Evolutionary conservation across 2,888 invertebrate species (phyloP), one percentile per base, ranked within the genome.

Genomic region (Steromphala cineraria): DNA sequence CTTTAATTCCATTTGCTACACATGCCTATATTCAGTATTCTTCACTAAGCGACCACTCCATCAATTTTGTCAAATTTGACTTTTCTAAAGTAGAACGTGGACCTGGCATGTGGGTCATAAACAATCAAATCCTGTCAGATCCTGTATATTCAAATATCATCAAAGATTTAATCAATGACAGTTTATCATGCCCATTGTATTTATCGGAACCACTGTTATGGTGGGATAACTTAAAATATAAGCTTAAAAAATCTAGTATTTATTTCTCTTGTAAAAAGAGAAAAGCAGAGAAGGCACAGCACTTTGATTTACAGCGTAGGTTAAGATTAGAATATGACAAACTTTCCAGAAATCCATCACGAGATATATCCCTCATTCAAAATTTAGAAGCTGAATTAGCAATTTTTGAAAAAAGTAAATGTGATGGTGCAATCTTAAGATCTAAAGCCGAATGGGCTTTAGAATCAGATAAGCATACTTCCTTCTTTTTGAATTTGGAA

Each of bases 201-300:
- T 28, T 53, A 53, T 28, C 24, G 21, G 74, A 79, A 31, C 79
- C 79, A 31, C 40, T 75, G 10, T 28, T 80, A 2, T 82, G 78
- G 82, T 82, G 78, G 82, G 82, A 78, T 62, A 77, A 78, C 75
- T 53, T 82, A 10, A 82, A 80, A 80, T 82, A 80, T 56, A 55
- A 53, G 7, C 24, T 78, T 13, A 82, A 80, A 53, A 56, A 71
- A 31, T 71, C 52, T 56, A 28, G 71, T 19, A 67, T 62, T 7
- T n/a, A 17, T 74, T 80, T 24, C 46, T 31, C 77, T 17, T 28
- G 74, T 52, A 78, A 40, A 15, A 75, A 36, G 62, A 17, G 1
- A 10, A 53, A 77, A 53, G 31, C n/a, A 21, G 46, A 55, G 19
- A 5, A 13, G 13, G 46, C 46, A 46, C 46, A 46, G 10, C 46